Percentiles rank a stretch among this genome's conserved stretches.
Evolutionary conservation across 1,140 invertebrate species (phyloP).

Genomic region (Cydia splendana): DNA sequence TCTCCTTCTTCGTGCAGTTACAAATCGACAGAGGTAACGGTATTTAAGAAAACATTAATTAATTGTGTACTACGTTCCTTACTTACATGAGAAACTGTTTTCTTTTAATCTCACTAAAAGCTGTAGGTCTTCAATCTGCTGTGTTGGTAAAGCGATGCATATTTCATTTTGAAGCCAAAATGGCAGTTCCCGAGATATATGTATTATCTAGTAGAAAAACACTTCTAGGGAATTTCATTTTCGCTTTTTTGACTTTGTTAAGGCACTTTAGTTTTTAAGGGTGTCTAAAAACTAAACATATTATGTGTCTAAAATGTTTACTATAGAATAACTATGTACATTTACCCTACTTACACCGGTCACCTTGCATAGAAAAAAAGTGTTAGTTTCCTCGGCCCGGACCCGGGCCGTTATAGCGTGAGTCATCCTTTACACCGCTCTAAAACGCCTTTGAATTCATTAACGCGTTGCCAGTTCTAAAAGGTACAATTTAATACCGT

Average conservation of each 20-base stretch:
- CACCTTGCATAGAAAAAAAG: too few species aligned
- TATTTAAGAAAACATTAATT: too few species aligned
- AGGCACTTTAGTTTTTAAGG: too few species aligned
- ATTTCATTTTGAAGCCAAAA: slow-evolving; percentile 19
- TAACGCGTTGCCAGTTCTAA: not conserved
- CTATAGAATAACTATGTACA: too few species aligned
- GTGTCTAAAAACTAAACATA: too few species aligned
- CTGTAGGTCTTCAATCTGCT: slow-evolving; percentile 1
- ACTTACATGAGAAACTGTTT: slow-evolving; percentile 17
- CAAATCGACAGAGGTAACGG: too few species aligned
- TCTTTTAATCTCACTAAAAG: slow-evolving; percentile 28
- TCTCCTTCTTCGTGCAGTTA: too few species aligned
- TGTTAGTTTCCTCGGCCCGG: too few species aligned
- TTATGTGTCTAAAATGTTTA: too few species aligned
- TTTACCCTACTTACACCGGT: too few species aligned
- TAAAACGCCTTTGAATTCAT: not conserved
- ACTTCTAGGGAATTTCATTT: not conserved
- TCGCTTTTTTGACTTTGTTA: not conserved
- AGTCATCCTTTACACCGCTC: too few species aligned
- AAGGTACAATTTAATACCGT: not conserved
- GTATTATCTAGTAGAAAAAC: not conserved
- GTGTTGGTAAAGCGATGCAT: slow-evolving; percentile 1
- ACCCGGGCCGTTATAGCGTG: too few species aligned
- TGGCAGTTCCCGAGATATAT: not conserved
- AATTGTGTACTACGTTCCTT: not conserved